Conservation (phyloP, 2,888 invertebrate genomes). For the Siphonodentalium dalli region DNA sequence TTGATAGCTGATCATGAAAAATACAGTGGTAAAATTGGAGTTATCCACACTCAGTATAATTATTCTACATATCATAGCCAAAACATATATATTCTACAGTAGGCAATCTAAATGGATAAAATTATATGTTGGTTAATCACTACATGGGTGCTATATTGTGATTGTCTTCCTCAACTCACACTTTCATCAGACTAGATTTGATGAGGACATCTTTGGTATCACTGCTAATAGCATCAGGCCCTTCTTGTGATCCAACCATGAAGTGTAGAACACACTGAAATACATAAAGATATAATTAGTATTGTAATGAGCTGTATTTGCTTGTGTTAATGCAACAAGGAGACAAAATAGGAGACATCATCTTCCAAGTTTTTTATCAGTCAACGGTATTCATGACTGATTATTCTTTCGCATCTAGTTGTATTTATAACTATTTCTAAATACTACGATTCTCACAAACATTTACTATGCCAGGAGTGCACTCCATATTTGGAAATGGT, state of each 20-base stretch:
- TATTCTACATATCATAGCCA: background rate
- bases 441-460: no score
- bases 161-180: no score
- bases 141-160: no score
- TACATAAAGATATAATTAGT: constrained; percentile 11
- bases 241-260: constrained; percentile 86
- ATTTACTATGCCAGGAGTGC: no score
- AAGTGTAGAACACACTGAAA: constrained; percentile 88
- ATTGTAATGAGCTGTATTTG: background rate
- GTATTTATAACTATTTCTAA: no score
- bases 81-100: background rate
- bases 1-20: background rate
- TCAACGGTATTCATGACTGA: no score
- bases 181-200: constrained; percentile 92
- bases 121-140: no score
- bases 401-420: no score
- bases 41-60: background rate
- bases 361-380: no score
- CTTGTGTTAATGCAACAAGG: no score
- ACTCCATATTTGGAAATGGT: no score
- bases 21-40: background rate
- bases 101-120: background rate
- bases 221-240: constrained; percentile 70
- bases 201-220: constrained; percentile 93
- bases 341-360: no score